Base-by-base conservation (phyloP, 2,113 vertebrate species). In the Glaucidium brasilianum region DNA sequence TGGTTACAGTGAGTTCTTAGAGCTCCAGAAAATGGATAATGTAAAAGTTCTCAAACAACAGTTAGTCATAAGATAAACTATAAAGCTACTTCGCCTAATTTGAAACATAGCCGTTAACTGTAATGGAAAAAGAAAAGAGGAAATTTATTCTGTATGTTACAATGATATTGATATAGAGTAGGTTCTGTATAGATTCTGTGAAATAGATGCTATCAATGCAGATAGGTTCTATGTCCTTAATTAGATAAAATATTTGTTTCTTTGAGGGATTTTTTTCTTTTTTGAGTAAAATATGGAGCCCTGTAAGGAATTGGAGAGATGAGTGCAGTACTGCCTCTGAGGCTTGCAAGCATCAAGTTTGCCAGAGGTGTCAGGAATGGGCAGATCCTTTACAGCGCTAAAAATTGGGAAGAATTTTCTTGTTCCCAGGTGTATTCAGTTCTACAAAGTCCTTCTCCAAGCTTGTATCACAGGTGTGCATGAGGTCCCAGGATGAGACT, bases 1-100 rank as follows among this genome's bases (percentile, higher is more conserved):
- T 88, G 90, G 75, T 53, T 96, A 88, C 9, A 21, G 37, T 73
- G 69, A 96, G 63, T 94, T 84, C 81, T 94, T 94, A 75, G 81
- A 95, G 41, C 52, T 63, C 47, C 52, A 94, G 73, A 71, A 96
- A 96, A 90, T 25, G 16, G 80, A 59, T 60, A 93, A 89, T 34
- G 13, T 73, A 74, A 37, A 84, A 71, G 21, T 53, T 72, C 43
- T 77, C 52, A 78, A 92, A 85, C 37, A 93, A 52, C 11, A 81
- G 56, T 5, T 92, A 43, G 22, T 72, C 39, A 34, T 35, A 76
- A 55, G 26, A 68, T 75, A 91, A 95, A 67, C 63, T 91, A 37
- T 81, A 81, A 95, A 88, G 58, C 58, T 92, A 83, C 37, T 94
- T 84, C 27, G 73, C 62, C 92, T 41, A 83, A 66, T 45, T 83